Evolutionary conservation across 2,888 invertebrate genomes (phyloP).

Genomic region (Microplitis deprimator): DNA sequence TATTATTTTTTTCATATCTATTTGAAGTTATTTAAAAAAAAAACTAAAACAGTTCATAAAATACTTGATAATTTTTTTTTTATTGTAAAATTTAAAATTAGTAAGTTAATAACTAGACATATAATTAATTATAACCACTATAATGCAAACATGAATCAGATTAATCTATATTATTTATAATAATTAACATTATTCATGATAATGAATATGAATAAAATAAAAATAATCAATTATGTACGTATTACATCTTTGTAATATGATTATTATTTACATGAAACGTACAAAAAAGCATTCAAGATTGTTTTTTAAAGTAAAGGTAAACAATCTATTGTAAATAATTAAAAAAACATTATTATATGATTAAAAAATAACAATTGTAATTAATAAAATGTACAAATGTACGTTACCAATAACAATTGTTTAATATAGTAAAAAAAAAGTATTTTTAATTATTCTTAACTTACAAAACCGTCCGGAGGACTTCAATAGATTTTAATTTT

Average conservation of each 20-base stretch:
- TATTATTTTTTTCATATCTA: conserved; percentile 4
- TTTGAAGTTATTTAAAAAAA: neutral
- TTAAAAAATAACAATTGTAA: neutral
- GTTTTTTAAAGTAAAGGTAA: neutral
- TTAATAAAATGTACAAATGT: conserved; percentile 28
- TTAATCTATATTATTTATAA: neutral
- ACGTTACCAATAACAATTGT: conserved; percentile 17
- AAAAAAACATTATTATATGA: neutral
- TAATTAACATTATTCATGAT: neutral
- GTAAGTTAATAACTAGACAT: conserved; percentile 14
- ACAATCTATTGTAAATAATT: conserved; percentile 23
- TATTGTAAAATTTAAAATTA: neutral
- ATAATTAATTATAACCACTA: neutral
- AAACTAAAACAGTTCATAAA: neutral
- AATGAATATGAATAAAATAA: neutral
- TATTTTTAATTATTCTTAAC: conserved; percentile 21
- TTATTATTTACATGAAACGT: neutral
- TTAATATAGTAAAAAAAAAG: conserved; percentile 8
- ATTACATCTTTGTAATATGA: neutral
- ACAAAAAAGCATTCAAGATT: conserved; percentile 3
- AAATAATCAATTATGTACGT: neutral
- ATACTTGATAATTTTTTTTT: conserved; percentile 7
- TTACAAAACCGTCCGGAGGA: conserved; percentile 18
- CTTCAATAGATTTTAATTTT: neutral
- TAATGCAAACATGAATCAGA: neutral